Evolutionary conservation across 2,888 invertebrate genomes (phyloP).

Genomic region (Actias luna): DNA sequence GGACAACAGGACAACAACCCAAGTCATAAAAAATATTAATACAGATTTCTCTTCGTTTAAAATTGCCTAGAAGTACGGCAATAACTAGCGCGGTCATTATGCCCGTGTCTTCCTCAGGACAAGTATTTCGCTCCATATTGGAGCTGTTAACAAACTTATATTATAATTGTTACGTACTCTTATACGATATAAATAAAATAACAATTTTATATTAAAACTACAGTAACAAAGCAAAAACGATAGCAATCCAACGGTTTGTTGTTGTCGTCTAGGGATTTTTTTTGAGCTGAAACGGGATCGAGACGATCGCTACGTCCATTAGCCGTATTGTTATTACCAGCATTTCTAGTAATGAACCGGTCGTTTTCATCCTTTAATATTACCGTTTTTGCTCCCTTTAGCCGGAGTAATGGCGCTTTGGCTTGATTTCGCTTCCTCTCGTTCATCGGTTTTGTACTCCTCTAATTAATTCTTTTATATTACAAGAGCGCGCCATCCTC

Average conservation of each 20-base stretch:
- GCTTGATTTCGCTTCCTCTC: slow-evolving; percentile 66
- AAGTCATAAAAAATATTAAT: not conserved
- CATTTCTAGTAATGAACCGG: slow-evolving; percentile 76
- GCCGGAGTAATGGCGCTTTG: slow-evolving; percentile 60
- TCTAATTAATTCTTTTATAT: slow-evolving; percentile 65
- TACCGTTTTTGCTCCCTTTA: slow-evolving; percentile 66
- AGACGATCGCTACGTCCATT: slow-evolving; percentile 72
- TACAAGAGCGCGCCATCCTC: slow-evolving; percentile 36
- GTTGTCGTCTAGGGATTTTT: slow-evolving; percentile 48
- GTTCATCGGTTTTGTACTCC: slow-evolving; percentile 53
- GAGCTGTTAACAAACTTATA: not conserved
- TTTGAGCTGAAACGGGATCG: slow-evolving; percentile 63
- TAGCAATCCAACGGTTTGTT: slow-evolving; percentile 14
- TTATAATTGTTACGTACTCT: not conserved
- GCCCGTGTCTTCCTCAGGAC: not conserved
- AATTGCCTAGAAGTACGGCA: not conserved
- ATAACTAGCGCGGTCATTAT: not conserved
- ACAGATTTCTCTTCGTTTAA: not conserved
- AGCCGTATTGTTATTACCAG: slow-evolving; percentile 78
- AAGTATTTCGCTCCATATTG: not conserved
- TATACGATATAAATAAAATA: not conserved
- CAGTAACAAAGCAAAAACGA: slow-evolving; percentile 10
- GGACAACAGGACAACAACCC: too few species aligned
- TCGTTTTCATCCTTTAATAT: slow-evolving; percentile 77
- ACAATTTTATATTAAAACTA: not conserved